phyloP scores from a whole-genome alignment of 2,797 vertebrate genomes.

The Hippopotamyrus pictus region DNA sequence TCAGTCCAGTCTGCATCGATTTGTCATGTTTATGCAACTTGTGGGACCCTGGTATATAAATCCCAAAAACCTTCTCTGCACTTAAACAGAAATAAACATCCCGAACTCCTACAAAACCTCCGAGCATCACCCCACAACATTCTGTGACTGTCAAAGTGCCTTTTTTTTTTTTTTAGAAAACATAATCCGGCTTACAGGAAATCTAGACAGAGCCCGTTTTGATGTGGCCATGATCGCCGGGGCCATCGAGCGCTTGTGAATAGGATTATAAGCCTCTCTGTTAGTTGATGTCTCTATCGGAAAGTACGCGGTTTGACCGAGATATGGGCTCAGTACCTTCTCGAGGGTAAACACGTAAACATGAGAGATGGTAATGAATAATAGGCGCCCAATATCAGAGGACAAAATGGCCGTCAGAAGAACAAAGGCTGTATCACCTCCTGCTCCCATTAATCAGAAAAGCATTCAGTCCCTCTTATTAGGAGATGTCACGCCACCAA shows the following conservation, averaged over 20 bases:
- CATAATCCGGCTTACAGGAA: constrained; percentile 10
- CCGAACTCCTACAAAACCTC: neutral
- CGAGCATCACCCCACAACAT: neutral
- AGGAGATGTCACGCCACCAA: constrained; percentile 52
- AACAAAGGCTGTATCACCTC: neutral
- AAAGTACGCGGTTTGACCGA: neutral
- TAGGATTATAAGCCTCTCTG: neutral
- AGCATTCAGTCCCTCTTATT: constrained; percentile 58
- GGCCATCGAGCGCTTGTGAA: neutral
- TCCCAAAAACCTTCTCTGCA: neutral
- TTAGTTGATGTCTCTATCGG: neutral
- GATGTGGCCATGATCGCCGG: neutral
- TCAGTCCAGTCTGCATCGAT: neutral
- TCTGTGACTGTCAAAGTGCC: neutral
- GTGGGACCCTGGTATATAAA: neutral
- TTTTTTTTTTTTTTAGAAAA: neutral
- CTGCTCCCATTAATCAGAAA: constrained; percentile 51
- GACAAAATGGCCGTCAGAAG: neutral
- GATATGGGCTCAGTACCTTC: neutral
- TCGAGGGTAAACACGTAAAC: neutral
- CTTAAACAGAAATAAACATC: neutral
- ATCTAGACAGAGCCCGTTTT: neutral
- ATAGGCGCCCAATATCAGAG: neutral
- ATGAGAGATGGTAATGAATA: neutral
- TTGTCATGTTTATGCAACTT: neutral